Percentiles rank a stretch among this genome's conserved stretches.
Evolutionary conservation across 2,888 invertebrate genomes (phyloP).

Genomic region (Torymus tubicola): DNA sequence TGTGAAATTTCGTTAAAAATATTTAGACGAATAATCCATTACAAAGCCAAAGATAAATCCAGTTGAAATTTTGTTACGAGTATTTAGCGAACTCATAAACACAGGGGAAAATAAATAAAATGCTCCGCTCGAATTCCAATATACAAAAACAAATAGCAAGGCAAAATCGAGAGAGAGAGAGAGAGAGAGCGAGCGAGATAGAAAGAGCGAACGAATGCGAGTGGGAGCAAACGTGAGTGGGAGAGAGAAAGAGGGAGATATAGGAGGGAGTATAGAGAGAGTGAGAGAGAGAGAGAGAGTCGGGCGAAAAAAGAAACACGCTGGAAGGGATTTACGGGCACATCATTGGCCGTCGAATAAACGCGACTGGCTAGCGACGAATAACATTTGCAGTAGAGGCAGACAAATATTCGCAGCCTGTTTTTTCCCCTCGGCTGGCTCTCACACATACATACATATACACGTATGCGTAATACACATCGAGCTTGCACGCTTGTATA

Average conservation of each 20-base stretch:
- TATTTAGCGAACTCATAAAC: constrained; percentile 19
- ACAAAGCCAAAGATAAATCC: constrained; percentile 21
- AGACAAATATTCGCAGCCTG: constrained; percentile 57
- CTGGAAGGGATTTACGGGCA: constrained; percentile 53
- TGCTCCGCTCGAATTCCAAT: constrained; percentile 37
- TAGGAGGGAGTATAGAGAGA: not conserved
- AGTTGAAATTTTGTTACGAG: constrained; percentile 29
- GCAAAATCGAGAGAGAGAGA: constrained; percentile 28
- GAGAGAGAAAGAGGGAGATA: constrained; percentile 7
- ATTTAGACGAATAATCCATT: constrained; percentile 3
- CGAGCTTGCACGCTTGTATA: not conserved
- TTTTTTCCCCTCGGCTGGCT: constrained; percentile 51
- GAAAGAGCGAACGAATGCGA: not conserved
- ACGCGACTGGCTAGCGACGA: constrained; percentile 52
- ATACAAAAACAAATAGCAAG: constrained; percentile 40
- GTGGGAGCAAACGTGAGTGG: constrained; percentile 12
- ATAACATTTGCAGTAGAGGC: constrained; percentile 57
- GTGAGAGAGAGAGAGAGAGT: not conserved
- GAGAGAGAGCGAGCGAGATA: constrained; percentile 4
- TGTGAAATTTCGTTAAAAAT: too few relatives aligned
- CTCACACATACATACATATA: not conserved
- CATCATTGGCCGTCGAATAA: constrained; percentile 56
- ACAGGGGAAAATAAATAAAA: constrained; percentile 17
- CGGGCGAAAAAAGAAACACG: constrained; percentile 28
- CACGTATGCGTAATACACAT: constrained; percentile 1